Percentiles rank a stretch among this genome's conserved stretches.
phyloP scores from a whole-genome alignment of 2,797 vertebrate species.

The Pipistrellus nathusii region DNA sequence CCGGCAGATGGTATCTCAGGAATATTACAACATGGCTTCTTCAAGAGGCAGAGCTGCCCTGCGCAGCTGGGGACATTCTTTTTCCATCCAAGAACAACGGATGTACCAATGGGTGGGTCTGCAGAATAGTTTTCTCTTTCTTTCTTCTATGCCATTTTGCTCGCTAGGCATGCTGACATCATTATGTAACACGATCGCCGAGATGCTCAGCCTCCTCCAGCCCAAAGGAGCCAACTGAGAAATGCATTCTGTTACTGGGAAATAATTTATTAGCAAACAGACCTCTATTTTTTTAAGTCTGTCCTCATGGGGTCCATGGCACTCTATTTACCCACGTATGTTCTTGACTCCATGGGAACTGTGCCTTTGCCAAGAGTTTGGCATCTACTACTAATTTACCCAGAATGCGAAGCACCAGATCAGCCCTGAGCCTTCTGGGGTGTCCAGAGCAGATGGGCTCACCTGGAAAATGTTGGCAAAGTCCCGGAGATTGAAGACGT shows the following conservation, averaged over 20 bases:
- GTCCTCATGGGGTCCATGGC: neutral
- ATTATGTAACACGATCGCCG: neutral
- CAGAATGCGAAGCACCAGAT: neutral
- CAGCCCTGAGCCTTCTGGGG: neutral
- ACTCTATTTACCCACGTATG: neutral
- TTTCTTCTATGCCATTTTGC: neutral
- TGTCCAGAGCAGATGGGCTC: conserved; percentile 23
- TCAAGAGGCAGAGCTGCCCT: neutral
- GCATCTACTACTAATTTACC: neutral
- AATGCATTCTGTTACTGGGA: neutral
- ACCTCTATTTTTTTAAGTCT: neutral
- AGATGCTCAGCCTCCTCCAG: neutral
- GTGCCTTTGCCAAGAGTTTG: neutral
- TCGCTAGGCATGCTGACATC: neutral
- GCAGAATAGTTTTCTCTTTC: neutral
- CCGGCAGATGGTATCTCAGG: neutral
- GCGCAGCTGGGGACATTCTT: neutral
- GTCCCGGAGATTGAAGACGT: conserved; percentile 96
- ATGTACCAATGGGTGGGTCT: neutral
- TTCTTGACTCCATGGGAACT: neutral
- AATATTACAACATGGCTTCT: neutral
- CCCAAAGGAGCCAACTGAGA: neutral
- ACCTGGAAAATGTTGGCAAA: conserved; percentile 98
- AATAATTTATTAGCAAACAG: neutral
- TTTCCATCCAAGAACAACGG: neutral